Conservation (phyloP, 2,113 vertebrate species). For the Scopus umbretta region DNA sequence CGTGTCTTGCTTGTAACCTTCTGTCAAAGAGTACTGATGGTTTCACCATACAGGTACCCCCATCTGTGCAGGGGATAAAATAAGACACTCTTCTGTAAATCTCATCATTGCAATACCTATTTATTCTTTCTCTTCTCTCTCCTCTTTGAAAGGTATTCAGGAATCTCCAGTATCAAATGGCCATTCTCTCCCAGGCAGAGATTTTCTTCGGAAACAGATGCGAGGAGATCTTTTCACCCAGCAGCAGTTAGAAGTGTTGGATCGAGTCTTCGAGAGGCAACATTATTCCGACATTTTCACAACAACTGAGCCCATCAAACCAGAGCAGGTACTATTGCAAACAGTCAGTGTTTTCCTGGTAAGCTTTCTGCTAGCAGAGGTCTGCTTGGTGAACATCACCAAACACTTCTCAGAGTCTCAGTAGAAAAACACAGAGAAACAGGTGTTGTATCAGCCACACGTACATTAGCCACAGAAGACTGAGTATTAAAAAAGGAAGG, state of each 20-base stretch:
- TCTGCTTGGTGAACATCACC: neutral
- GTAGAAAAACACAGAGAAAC: neutral
- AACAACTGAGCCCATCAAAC: conserved; percentile 89
- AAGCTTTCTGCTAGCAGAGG: neutral
- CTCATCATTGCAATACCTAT: neutral
- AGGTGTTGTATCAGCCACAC: neutral
- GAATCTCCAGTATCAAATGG: conserved; percentile 96
- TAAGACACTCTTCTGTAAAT: neutral
- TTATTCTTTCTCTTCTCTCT: conserved; percentile 19
- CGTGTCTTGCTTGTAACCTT: neutral
- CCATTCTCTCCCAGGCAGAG: conserved; percentile 91
- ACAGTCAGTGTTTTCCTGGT: neutral
- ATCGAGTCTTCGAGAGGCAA: conserved; percentile 95
- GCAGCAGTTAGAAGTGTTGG: conserved; percentile 97
- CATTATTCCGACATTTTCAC: conserved; percentile 91
- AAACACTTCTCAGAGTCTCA: neutral
- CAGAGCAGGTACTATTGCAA: conserved; percentile 87
- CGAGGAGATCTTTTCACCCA: conserved; percentile 96
- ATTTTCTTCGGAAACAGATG: conserved; percentile 99
- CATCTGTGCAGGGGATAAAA: neutral
- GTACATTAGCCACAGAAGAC: neutral
- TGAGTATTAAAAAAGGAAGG: neutral
- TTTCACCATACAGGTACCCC: neutral
- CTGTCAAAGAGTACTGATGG: neutral
- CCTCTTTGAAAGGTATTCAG: conserved; percentile 82